A percentile compares a stretch with the other conserved stretches of the same genome.
Evolutionary conservation across 2,113 vertebrate species (phyloP).

Genomic region (Microcebus murinus): DNA sequence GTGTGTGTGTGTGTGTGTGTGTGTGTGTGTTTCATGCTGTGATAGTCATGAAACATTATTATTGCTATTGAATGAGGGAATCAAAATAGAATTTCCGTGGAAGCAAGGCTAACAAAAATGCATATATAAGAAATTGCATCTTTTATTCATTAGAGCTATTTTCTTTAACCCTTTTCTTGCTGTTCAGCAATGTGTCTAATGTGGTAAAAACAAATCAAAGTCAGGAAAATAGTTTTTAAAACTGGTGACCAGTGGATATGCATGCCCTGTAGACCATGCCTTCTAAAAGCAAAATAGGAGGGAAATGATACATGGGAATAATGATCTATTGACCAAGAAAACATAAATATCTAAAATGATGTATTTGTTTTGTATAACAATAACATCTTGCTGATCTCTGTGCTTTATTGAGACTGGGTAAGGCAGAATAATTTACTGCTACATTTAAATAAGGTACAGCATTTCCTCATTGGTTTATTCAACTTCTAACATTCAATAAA

Average conservation of each 20-base stretch:
- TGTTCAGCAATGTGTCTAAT: background rate
- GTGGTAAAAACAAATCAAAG: constrained; percentile 22
- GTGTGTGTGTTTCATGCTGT: background rate
- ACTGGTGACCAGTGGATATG: background rate
- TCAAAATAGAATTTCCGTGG: constrained; percentile 44
- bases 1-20: background rate
- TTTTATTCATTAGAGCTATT: constrained; percentile 38
- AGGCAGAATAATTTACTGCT: background rate
- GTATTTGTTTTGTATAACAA: background rate
- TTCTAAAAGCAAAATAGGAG: background rate
- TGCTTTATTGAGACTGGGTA: background rate
- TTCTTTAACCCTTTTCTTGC: constrained; percentile 32
- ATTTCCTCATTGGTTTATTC: constrained; percentile 42
- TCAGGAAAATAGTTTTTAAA: constrained; percentile 43
- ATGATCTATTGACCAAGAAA: constrained; percentile 9
- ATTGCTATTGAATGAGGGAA: constrained; percentile 32
- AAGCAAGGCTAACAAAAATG: constrained; percentile 30
- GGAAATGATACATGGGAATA: background rate
- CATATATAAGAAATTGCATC: background rate
- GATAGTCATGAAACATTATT: constrained; percentile 39
- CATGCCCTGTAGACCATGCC: background rate
- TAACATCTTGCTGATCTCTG: constrained; percentile 6
- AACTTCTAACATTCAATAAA: constrained; percentile 9
- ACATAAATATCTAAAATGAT: background rate
- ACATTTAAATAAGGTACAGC: constrained; percentile 26